A percentile compares a stretch with the other conserved stretches of the same genome.
Evolutionary conservation across 1,140 invertebrate species (phyloP).

Genomic region (Drosophila ohnishii): DNA sequence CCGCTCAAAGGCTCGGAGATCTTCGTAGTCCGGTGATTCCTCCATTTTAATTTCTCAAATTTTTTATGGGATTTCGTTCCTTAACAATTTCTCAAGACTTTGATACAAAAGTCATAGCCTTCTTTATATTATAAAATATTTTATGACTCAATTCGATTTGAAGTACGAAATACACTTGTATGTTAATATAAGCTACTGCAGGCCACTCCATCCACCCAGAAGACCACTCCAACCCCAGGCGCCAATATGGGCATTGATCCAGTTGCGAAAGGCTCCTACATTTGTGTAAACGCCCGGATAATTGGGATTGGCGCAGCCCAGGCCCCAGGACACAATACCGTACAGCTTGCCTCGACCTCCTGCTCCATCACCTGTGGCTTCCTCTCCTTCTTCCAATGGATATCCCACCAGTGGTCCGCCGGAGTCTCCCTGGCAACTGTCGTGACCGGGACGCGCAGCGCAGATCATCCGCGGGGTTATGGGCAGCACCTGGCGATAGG

Average conservation of each 20-base stretch:
- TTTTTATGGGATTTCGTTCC: not conserved
- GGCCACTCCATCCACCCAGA: slow-evolving; percentile 54
- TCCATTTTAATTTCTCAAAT: not conserved
- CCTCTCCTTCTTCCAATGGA: slow-evolving; percentile 20
- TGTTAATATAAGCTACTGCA: slow-evolving; percentile 35
- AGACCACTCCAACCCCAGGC: slow-evolving; percentile 64
- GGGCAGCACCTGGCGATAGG: slow-evolving; percentile 64
- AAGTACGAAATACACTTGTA: not conserved
- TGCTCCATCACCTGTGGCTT: not conserved
- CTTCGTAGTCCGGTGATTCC: not conserved
- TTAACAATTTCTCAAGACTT: not conserved
- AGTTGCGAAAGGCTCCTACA: slow-evolving; percentile 68
- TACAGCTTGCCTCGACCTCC: slow-evolving; percentile 77
- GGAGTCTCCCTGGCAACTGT: slow-evolving; percentile 77
- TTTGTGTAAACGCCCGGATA: slow-evolving; percentile 84
- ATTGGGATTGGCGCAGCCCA: slow-evolving; percentile 84
- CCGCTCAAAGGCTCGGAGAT: slow-evolving; percentile 1
- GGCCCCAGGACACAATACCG: slow-evolving; percentile 83
- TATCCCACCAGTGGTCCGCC: slow-evolving; percentile 73
- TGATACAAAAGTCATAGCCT: not conserved
- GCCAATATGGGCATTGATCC: slow-evolving; percentile 71
- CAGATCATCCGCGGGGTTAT: slow-evolving; percentile 74
- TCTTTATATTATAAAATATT: not conserved
- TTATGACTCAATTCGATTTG: not conserved
- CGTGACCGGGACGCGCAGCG: slow-evolving; percentile 64